Percentiles rank a stretch among this genome's conserved stretches.
phyloP scores from a whole-genome alignment of 1,140 invertebrate genomes.

The Parapsyche elsis region DNA sequence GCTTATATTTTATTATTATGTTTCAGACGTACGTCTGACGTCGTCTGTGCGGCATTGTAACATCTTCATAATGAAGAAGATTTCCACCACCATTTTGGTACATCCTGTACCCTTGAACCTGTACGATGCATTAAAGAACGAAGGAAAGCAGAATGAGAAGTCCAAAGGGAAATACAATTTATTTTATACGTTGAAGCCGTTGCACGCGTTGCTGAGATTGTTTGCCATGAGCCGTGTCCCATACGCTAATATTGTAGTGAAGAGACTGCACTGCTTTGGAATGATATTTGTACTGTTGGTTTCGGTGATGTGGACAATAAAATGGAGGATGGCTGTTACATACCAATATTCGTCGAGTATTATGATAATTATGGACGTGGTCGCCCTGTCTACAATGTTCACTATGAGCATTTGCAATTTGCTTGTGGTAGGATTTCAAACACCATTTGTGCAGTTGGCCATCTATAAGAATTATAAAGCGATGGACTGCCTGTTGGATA shows the following conservation, averaged over 20 bases:
- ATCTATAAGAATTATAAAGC: not conserved
- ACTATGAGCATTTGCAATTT: slow-evolving; percentile 3
- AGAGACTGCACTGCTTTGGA: not conserved
- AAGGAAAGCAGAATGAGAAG: not conserved
- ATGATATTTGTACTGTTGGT: not conserved
- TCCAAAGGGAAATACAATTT: not conserved
- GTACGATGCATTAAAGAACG: not conserved
- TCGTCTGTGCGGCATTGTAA: no score
- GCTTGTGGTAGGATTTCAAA: slow-evolving; percentile 4
- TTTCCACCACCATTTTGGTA: not conserved
- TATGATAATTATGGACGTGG: not conserved
- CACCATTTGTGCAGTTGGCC: not conserved
- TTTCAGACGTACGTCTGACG: not conserved
- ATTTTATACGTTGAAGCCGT: not conserved
- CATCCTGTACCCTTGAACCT: not conserved
- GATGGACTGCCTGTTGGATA: not conserved
- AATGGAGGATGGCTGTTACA: not conserved
- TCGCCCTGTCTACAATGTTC: not conserved
- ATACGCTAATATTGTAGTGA: not conserved
- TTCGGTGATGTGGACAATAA: not conserved
- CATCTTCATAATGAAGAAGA: not conserved
- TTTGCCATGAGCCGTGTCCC: slow-evolving; percentile 1
- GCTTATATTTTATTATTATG: no score
- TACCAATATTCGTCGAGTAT: not conserved
- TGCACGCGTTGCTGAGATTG: not conserved